Evolutionary conservation across 2,113 vertebrate species (phyloP), one percentile per base, ranked within the genome.

Genomic region (Lucifuga dentata): DNA sequence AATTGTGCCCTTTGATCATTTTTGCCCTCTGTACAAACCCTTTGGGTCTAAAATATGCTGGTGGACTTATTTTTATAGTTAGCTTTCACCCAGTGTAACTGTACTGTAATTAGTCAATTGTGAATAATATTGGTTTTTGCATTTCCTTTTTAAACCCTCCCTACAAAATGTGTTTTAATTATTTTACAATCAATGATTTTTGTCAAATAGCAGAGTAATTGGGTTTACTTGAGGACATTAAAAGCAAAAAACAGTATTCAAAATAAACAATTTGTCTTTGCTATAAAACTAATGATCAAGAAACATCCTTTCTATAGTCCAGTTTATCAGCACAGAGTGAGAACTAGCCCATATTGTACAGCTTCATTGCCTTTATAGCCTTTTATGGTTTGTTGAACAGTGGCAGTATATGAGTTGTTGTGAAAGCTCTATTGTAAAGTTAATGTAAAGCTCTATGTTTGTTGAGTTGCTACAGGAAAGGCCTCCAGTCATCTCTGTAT

Each of bases 61-160:
- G 69, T 74, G 75, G 80, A 85, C 69, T 85, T 88, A 86, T 91
- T 92, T 91, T 86, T 88, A 77, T 91, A 89, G 80, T 86, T 91
- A 89, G 65, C 70, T 83, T 89, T 89, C 83, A 69, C 75, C 76
- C 69, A 80, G 68, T 88, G 86, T 89, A 86, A 87, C 80, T 78
- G 84, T 89, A 86, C 81, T 88, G 88, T 91, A 90, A 90, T 89
- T 89, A 88, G 84, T 92, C 75, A 83, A 83, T 88, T 89, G 86
- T 91, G 84, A 90, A 86, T 86, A 86, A 90, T 92, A 88, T 87
- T 87, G 88, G 84, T 78, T 78, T 86, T 86, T 84, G 84, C 77
- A 56, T 80, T 84, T 80, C 41, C 68, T 78, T 81, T 84, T 73
- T 62, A 70, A 81, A 76, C 61, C 53, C 49, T 68, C 21, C 60